Evolutionary conservation across 1,140 invertebrate genomes (phyloP), one percentile per base, ranked within the genome.

Genomic region (Semibalanus balanoides): DNA sequence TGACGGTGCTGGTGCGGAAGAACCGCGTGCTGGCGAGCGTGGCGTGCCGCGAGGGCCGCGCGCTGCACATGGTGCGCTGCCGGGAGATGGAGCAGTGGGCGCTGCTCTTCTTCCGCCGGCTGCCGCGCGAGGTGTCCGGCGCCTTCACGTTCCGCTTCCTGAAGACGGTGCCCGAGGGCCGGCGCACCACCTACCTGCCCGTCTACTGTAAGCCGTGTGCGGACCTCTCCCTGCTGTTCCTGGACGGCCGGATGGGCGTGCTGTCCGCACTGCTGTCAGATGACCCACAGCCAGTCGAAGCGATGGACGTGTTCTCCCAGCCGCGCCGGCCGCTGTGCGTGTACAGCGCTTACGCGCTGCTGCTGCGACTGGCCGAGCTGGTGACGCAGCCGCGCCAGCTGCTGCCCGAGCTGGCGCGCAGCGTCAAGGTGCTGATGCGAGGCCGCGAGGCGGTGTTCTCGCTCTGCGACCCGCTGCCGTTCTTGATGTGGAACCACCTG

Each of bases 71-170:
- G 70, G 70, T 72, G 70, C 70, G 70, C 28, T 7, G 70, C 19
- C 70, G 70, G 9, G 70, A 72, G 29, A 72, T 72, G 70, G 70
- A 72, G 70, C 70, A 72, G 70, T 72, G 70, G 70, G 70, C 70
- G n/a, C n/a, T 72, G 70, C n/a, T 29, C 19, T 72, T 72, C 70
- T 72, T 72, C 29, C 70, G 70, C 29, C 70, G 70, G 70, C 70
- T 72, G 28, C n/a, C 28, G 9, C 25, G 11, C 29, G 70, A 72
- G n/a, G 29, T 72, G 29, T 72, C 70, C n/a, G 70, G 70, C 29
- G 70, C 70, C 3, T 72, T 72, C 70, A 72, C 70, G 3, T 29
- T 72, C 70, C n/a, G 70, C n/a, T 72, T 72, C 29, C 29, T 72
- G 70, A 72, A 72, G 70, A 72, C 70, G 70, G 70, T 72, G 70